Percentiles rank a stretch among this genome's conserved stretches.
Conservation (phyloP, 1,140 invertebrate species). For the Megalonaias nervosa region DNA sequence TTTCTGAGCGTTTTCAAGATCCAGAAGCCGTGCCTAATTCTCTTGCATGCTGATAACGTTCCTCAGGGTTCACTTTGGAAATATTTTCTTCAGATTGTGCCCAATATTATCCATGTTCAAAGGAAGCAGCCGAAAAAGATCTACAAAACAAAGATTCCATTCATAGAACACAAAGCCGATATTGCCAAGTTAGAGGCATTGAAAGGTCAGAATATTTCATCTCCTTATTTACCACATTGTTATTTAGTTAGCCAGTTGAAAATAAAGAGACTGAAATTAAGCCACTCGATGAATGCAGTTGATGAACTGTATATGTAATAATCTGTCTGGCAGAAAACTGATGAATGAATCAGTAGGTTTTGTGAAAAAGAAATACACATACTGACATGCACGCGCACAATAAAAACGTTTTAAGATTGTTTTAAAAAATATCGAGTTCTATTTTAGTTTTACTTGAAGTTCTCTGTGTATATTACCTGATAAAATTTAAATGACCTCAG, state of each 20-base stretch:
- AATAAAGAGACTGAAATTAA: not conserved
- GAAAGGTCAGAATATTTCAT: slow-evolving; percentile 26
- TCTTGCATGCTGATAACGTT: slow-evolving; percentile 40
- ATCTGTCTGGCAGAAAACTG: too few relatives aligned
- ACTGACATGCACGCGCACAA: too few relatives aligned
- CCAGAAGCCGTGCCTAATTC: slow-evolving; percentile 42
- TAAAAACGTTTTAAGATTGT: too few relatives aligned
- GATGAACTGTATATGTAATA: not conserved
- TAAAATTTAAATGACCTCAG: too few relatives aligned
- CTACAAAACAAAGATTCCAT: slow-evolving; percentile 37
- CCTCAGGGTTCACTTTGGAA: slow-evolving; percentile 43
- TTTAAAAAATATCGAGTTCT: too few relatives aligned
- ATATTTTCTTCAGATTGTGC: slow-evolving; percentile 28
- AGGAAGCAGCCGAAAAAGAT: slow-evolving; percentile 35
- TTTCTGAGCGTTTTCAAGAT: slow-evolving; percentile 30
- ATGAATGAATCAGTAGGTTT: too few relatives aligned
- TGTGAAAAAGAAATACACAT: too few relatives aligned
- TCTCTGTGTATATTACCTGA: too few relatives aligned
- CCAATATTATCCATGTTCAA: slow-evolving; percentile 40
- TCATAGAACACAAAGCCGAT: slow-evolving; percentile 47
- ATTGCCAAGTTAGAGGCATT: slow-evolving; percentile 44
- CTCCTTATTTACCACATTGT: too few relatives aligned
- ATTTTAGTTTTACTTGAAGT: too few relatives aligned
- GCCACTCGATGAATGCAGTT: not conserved
- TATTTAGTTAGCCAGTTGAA: too few relatives aligned